Conservation (phyloP, 2,888 invertebrate species). For the Scaptomyza parva region DNA sequence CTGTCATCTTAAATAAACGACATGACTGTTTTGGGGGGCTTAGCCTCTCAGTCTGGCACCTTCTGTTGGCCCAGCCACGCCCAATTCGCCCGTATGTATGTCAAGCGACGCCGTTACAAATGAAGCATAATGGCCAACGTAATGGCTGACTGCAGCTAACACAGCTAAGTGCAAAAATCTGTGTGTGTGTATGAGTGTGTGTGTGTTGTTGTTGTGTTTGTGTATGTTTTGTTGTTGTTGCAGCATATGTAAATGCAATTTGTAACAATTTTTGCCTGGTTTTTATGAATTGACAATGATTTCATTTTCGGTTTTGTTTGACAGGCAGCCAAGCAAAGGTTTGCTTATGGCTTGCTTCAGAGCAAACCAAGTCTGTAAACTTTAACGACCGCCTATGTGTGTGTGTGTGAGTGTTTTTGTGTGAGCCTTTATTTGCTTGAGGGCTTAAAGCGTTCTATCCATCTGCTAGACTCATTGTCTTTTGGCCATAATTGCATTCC, state of each 20-base stretch:
- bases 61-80: slow-evolving; percentile 9
- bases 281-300: slow-evolving; percentile 80
- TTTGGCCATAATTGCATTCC: slow-evolving; percentile 73
- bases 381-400: slow-evolving; percentile 51
- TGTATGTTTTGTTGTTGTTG: slow-evolving; percentile 37
- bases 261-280: slow-evolving; percentile 73
- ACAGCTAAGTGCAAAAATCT: slow-evolving; percentile 22
- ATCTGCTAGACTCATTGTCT: slow-evolving; percentile 38
- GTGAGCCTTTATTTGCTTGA: slow-evolving; percentile 57
- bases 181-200: slow-evolving; percentile 11
- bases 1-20: slow-evolving; percentile 80
- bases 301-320: slow-evolving; percentile 76
- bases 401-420: slow-evolving; percentile 14
- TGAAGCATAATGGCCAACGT: slow-evolving; percentile 72
- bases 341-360: slow-evolving; percentile 22
- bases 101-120: slow-evolving; percentile 67
- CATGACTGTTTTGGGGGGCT: slow-evolving; percentile 58
- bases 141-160: slow-evolving; percentile 54
- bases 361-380: slow-evolving; percentile 53
- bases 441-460: background rate
- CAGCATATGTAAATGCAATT: slow-evolving; percentile 77
- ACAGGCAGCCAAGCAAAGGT: slow-evolving; percentile 59
- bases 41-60: slow-evolving; percentile 41
- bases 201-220: slow-evolving; percentile 5
- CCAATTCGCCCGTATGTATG: slow-evolving; percentile 39